Conservation (phyloP, 2,113 vertebrate genomes). For the Rhipidura dahli region DNA sequence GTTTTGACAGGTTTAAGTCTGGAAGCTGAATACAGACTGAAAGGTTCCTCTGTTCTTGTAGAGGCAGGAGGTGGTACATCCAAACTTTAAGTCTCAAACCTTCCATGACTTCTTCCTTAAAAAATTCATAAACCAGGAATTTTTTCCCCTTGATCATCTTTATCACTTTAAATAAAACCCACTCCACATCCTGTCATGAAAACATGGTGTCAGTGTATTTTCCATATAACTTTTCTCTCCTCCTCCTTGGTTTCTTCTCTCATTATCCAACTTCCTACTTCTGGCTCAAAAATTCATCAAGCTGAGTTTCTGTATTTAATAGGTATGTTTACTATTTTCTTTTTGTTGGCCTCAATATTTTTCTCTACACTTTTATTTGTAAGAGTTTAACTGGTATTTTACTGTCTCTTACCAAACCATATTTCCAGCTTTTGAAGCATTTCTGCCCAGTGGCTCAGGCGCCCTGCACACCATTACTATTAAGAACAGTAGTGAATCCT, state of each 20-base stretch:
- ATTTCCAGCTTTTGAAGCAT: not conserved
- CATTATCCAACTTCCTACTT: not conserved
- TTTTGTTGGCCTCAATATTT: not conserved
- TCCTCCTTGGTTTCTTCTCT: not conserved
- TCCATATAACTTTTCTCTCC: not conserved
- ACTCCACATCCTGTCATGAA: not conserved
- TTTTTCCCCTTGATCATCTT: not conserved
- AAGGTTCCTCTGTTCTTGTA: not conserved
- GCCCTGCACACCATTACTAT: not conserved
- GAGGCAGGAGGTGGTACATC: not conserved
- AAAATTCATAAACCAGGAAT: not conserved
- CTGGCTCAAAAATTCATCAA: not conserved
- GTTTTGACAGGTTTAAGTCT: conserved; percentile 45
- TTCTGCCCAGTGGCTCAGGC: not conserved
- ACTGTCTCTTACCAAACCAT: not conserved
- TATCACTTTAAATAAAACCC: not conserved
- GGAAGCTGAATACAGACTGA: not conserved
- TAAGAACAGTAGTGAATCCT: not conserved
- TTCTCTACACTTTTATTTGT: not conserved
- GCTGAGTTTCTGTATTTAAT: not conserved
- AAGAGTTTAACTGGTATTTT: not conserved
- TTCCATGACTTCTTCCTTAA: conserved; percentile 25
- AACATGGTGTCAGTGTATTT: not conserved
- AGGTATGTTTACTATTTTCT: not conserved
- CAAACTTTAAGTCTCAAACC: not conserved